Percentiles rank a stretch among this genome's conserved stretches.
These are phyloP conservation scores for Mola mola DNA, from an alignment of 2,113 vertebrate species.

Conservation along the genomic window DNA sequence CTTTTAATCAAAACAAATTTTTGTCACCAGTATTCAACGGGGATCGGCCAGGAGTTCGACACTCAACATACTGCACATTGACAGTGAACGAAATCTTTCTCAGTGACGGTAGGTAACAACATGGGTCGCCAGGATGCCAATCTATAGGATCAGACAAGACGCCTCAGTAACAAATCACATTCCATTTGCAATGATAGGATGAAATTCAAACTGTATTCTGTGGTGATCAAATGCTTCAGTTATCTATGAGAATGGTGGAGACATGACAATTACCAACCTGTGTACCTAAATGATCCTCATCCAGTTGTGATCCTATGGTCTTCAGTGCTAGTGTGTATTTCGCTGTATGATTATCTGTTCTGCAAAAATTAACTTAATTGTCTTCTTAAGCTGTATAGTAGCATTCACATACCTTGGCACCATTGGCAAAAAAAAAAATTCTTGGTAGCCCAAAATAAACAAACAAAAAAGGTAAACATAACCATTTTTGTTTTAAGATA, in stretches of 20 bases:
- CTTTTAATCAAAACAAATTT: conserved; percentile 7
- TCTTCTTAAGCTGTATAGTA: conserved; percentile 92
- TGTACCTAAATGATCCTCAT: conserved; percentile 20
- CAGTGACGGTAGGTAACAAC: conserved; percentile 23
- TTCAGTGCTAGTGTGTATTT: conserved; percentile 86
- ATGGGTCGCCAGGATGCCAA: conserved; percentile 69
- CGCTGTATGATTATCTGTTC: conserved; percentile 94
- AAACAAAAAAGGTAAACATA: conserved; percentile 88
- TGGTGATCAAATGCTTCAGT: conserved; percentile 55
- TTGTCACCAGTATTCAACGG: not conserved
- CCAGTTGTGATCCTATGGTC: conserved; percentile 88
- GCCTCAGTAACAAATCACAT: conserved; percentile 57
- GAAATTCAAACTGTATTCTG: conserved; percentile 37
- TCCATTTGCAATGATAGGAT: conserved; percentile 59
- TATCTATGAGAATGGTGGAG: conserved; percentile 48
- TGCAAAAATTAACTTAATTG: conserved; percentile 92
- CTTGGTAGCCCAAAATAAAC: conserved; percentile 90
- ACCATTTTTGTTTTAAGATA: conserved; percentile 91
- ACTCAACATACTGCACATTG: conserved; percentile 12
- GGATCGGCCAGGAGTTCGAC: conserved; percentile 10
- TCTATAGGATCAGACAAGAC: conserved; percentile 61
- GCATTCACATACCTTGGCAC: conserved; percentile 99
- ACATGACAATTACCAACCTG: conserved; percentile 24
- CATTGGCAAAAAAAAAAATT: conserved; percentile 90
- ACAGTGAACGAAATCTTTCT: conserved; percentile 23